These are phyloP conservation scores for Chiloscyllium plagiosum DNA, from an alignment of 2,113 vertebrate species.

Conservation along the genomic window DNA sequence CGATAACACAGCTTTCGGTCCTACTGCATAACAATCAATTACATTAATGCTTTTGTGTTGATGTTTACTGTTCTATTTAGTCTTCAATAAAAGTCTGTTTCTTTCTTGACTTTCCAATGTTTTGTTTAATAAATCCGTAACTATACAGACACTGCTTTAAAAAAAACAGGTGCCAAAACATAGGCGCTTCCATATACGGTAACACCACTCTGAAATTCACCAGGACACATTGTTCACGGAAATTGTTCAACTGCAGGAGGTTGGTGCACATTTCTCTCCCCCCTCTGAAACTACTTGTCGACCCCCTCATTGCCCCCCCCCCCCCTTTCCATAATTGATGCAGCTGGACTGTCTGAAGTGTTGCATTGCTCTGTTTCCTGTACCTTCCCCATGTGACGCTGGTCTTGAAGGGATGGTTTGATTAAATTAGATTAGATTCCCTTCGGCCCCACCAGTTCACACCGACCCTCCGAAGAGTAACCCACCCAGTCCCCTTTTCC, in stretches of 20 bases:
- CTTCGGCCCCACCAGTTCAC: too few species aligned
- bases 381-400: not conserved
- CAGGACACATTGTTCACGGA: conserved; percentile 42
- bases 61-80: conserved; percentile 61
- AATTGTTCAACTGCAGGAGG: conserved; percentile 38
- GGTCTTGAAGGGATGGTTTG: too few species aligned
- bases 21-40: conserved; percentile 83
- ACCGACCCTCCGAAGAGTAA: too few species aligned
- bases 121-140: conserved; percentile 49
- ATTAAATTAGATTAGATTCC: too few species aligned
- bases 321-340: too few species aligned
- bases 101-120: conserved; percentile 45
- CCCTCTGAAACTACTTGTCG: not conserved
- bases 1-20: conserved; percentile 69
- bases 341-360: not conserved
- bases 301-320: too few species aligned
- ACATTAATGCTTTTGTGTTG: conserved; percentile 61
- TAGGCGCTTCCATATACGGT: conserved; percentile 43
- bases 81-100: conserved; percentile 51
- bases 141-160: conserved; percentile 46
- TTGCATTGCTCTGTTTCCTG: not conserved
- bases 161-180: conserved; percentile 45
- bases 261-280: not conserved
- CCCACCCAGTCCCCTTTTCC: too few species aligned
- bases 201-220: conserved; percentile 46